These are phyloP conservation scores for Caenorhabditis sp. DNA, from an alignment of 2,888 invertebrate genomes.

Conservation along the genomic window DNA sequence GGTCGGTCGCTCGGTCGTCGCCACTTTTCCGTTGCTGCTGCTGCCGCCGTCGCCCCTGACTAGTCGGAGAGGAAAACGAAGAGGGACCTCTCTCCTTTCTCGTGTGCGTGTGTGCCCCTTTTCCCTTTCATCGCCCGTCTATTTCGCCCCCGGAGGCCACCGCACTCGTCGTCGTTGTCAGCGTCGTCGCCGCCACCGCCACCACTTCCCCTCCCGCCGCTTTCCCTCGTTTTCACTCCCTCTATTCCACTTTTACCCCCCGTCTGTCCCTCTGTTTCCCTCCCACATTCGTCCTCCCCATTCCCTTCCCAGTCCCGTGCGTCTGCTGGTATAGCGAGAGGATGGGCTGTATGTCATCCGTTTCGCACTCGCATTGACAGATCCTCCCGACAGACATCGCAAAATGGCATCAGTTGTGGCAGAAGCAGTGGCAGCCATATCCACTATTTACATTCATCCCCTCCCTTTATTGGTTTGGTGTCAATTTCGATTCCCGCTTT, in stretches of 20 bases:
- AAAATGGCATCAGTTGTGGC: background rate
- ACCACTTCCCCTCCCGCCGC: no score
- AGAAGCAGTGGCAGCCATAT: background rate
- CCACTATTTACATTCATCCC: background rate
- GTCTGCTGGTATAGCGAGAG: conserved; percentile 10
- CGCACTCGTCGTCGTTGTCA: conserved; percentile 35
- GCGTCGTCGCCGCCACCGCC: conserved; percentile 28
- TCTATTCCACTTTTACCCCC: conserved; percentile 23
- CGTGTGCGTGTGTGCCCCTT: background rate
- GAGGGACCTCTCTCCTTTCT: conserved; percentile 37
- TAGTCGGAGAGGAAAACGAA: conserved; percentile 13
- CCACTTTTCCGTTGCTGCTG: conserved; percentile 40
- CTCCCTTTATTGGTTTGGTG: conserved; percentile 29
- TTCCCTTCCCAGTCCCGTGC: conserved; percentile 35
- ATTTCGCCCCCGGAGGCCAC: conserved; percentile 52
- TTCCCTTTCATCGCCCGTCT: conserved; percentile 31
- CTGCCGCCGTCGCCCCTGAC: conserved; percentile 29
- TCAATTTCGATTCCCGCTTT: conserved; percentile 9
- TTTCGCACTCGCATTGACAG: conserved; percentile 4
- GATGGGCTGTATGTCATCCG: conserved; percentile 15
- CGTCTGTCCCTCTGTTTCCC: conserved; percentile 17
- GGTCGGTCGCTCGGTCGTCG: no score
- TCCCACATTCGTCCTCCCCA: conserved; percentile 9
- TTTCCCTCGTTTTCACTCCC: conserved; percentile 40
- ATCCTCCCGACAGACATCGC: background rate